Conservation (phyloP, 2,113 vertebrate species). For the Hyla sarda region DNA sequence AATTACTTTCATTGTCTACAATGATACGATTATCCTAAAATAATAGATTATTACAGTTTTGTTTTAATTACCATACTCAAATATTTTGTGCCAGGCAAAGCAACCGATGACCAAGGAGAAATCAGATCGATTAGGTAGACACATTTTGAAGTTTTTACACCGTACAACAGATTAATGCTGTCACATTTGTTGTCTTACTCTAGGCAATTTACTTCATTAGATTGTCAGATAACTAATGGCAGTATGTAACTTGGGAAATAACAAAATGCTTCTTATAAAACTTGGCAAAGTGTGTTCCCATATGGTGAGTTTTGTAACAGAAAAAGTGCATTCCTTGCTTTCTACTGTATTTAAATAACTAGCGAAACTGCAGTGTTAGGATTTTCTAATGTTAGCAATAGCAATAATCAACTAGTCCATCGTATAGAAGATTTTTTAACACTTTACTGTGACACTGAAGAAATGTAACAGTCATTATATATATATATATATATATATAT, state of each 20-base stretch:
- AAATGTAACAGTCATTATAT: background rate
- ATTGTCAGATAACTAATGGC: slow-evolving; percentile 28
- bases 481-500: too few species aligned
- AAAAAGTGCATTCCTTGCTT: slow-evolving; percentile 47
- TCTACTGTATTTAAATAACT: slow-evolving; percentile 48
- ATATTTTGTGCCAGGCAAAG: background rate
- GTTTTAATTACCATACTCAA: background rate
- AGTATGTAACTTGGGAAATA: slow-evolving; percentile 39
- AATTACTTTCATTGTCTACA: slow-evolving; percentile 44
- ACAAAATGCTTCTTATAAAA: slow-evolving; percentile 43
- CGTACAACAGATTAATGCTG: background rate
- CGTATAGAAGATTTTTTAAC: background rate
- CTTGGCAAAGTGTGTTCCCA: slow-evolving; percentile 35
- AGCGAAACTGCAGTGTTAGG: slow-evolving; percentile 24
- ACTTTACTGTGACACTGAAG: background rate
- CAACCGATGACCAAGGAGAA: background rate
- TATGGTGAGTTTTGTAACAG: slow-evolving; percentile 42
- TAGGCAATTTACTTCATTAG: slow-evolving; percentile 37
- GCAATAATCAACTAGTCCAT: slow-evolving; percentile 20
- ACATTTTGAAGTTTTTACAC: slow-evolving; percentile 1
- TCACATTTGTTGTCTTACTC: slow-evolving; percentile 30
- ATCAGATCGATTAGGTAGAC: background rate
- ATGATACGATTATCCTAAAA: background rate
- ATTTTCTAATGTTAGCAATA: slow-evolving; percentile 5
- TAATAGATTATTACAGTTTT: background rate